Evolutionary conservation across 2,888 invertebrate species (phyloP), one percentile per base, ranked within the genome.

Genomic region (Hemistola chrysoprasaria): DNA sequence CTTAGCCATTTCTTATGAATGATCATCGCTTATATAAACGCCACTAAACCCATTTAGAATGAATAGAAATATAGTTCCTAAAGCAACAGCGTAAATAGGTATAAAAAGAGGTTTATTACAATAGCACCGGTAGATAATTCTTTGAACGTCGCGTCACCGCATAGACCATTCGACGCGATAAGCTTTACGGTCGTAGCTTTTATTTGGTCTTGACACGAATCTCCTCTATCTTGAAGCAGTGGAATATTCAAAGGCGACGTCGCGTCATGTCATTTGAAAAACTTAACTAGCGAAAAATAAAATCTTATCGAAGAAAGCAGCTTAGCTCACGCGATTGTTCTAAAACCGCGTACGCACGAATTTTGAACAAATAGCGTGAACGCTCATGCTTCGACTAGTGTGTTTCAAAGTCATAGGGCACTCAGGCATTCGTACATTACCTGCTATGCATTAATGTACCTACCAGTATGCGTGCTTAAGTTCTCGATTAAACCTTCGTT

Each of bases 131-230:
- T 52, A 74, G 79, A 50, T 52, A 80, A 82, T 73, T 59, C 63
- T 65, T 67, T 59, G 56, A 63, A 51, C 59, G 67, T 61, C 26
- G 29, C 24, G 39, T 37, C 40, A 38, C 48, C 43, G 42, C 65
- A 60, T 42, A 62, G 65, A 57, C 70, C 68, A 65, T 72, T 64
- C 66, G 56, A 65, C 65, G 56, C 65, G 82, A 86, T 84, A 83
- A 58, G 65, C 69, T 83, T 80, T 78, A 82, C 70, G 49, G 70
- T 65, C 60, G 44, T 50, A 53, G 65, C 64, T 74, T 83, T 84
- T 83, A 83, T 85, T 82, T 76, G 70, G 52, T 61, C 70, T 71
- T 75, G 80, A 71, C 84, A 84, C 77, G 81, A 78, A 77, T 71
- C 65, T 56, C 59, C 64, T 59, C 54, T 67, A 75, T 75, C 74